These are phyloP conservation scores for Percopsis omiscomaycus DNA, from an alignment of 2,797 vertebrate genomes.

Conservation along the genomic window DNA sequence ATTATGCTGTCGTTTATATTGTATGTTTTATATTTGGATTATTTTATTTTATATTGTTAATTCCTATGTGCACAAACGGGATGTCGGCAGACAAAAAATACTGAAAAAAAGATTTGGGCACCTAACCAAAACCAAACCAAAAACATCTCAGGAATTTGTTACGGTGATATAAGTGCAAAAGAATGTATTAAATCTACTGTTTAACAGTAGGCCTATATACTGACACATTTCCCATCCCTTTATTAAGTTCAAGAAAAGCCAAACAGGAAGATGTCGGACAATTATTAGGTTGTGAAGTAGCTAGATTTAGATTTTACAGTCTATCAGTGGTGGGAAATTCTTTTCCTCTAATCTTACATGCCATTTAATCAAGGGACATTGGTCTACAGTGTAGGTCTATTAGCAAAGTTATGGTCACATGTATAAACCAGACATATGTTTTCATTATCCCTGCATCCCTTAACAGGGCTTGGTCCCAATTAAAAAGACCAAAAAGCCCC, in stretches of 20 bases:
- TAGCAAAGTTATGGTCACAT: constrained; percentile 9
- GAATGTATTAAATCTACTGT: background rate
- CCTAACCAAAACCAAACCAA: background rate
- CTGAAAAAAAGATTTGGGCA: constrained; percentile 3
- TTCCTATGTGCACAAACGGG: background rate
- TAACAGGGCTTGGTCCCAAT: constrained; percentile 10
- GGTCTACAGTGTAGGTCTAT: constrained; percentile 3
- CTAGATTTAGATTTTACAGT: constrained; percentile 4
- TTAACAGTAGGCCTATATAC: background rate
- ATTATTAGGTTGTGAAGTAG: background rate
- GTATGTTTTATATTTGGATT: background rate
- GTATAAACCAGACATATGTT: constrained; percentile 25
- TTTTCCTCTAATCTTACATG: constrained; percentile 23
- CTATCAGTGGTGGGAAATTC: constrained; percentile 13
- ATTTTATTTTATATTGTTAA: no score
- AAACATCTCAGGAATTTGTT: constrained; percentile 1
- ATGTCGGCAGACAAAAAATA: no score
- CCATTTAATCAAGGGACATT: constrained; percentile 14
- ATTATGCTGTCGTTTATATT: no score
- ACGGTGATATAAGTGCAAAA: background rate
- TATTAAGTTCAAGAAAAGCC: no score
- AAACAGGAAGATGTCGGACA: no score
- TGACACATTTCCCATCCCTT: background rate
- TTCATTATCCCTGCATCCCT: constrained; percentile 36
- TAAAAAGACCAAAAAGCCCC: constrained; percentile 26